Conservation (phyloP, 1,140 invertebrate species). For the Triops longicaudatus region DNA sequence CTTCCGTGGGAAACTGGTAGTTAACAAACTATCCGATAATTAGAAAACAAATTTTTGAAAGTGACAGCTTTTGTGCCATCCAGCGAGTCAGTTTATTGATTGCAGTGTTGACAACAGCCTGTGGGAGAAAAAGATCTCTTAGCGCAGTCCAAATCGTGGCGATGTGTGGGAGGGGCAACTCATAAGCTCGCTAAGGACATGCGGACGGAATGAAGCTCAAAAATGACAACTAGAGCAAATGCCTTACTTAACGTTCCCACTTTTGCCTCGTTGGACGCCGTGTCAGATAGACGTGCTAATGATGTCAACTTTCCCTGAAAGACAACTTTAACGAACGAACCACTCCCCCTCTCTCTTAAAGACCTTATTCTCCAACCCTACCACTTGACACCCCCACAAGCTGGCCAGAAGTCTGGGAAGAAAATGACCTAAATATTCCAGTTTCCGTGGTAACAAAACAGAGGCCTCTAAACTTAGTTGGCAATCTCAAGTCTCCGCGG, state of each 20-base stretch:
- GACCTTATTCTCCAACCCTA: neutral
- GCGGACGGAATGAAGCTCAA: neutral
- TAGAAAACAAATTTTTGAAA: too few relatives aligned
- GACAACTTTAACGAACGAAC: neutral
- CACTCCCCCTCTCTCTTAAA: neutral
- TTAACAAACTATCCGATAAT: too few relatives aligned
- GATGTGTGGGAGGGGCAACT: neutral
- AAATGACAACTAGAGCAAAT: neutral
- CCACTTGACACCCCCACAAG: neutral
- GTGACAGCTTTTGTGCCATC: too few relatives aligned
- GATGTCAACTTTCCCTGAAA: neutral
- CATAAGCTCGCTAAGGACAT: neutral
- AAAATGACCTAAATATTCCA: neutral
- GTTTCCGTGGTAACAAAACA: neutral
- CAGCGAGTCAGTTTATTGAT: too few relatives aligned
- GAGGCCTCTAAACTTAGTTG: neutral
- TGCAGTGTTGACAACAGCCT: too few relatives aligned
- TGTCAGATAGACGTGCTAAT: neutral
- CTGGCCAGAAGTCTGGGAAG: neutral
- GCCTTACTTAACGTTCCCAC: slow-evolving; percentile 6
- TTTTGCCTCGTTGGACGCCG: neutral
- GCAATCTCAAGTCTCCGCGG: neutral
- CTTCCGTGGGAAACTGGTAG: too few relatives aligned
- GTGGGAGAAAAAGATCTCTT: too few relatives aligned
- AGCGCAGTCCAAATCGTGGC: too few relatives aligned